phyloP scores from a whole-genome alignment of 2,797 vertebrate genomes.

The Coregonus sp. region DNA sequence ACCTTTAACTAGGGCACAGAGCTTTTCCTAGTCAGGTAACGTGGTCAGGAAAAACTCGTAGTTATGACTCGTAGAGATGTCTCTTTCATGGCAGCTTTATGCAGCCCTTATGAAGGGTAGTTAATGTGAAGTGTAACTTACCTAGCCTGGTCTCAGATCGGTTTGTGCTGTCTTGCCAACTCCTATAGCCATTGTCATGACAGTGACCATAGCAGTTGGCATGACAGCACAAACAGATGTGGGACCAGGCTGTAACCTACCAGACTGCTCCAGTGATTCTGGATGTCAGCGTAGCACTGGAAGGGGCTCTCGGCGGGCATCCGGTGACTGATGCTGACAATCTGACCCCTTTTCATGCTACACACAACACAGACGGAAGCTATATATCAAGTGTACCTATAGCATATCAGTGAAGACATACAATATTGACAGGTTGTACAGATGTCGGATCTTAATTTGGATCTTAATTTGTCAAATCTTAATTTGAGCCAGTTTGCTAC shows the following conservation, averaged over 20 bases:
- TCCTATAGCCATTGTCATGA: not conserved
- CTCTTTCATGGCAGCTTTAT: too few relatives aligned
- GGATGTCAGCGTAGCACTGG: constrained; percentile 80
- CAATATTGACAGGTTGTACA: not conserved
- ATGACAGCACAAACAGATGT: not conserved
- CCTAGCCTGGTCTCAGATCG: not conserved
- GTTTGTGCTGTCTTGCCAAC: not conserved
- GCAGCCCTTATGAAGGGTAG: not conserved
- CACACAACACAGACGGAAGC: constrained; percentile 22
- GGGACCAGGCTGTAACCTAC: constrained; percentile 59
- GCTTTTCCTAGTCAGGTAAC: not conserved
- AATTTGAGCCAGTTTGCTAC: too few relatives aligned
- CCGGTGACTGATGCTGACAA: constrained; percentile 79
- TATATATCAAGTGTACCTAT: constrained; percentile 19
- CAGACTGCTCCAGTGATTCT: constrained; percentile 84
- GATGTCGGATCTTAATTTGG: not conserved
- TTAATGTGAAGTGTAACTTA: not conserved
- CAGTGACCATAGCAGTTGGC: not conserved
- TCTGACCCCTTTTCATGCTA: constrained; percentile 93
- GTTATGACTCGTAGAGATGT: too few relatives aligned
- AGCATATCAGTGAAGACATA: constrained; percentile 6
- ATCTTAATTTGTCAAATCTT: too few relatives aligned
- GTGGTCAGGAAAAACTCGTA: not conserved
- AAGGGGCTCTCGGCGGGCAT: constrained; percentile 83
- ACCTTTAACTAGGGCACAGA: not conserved